Conservation (phyloP, 35 echinoderm and acorn worm genomes). For the Eucidaris tribuloides region DNA sequence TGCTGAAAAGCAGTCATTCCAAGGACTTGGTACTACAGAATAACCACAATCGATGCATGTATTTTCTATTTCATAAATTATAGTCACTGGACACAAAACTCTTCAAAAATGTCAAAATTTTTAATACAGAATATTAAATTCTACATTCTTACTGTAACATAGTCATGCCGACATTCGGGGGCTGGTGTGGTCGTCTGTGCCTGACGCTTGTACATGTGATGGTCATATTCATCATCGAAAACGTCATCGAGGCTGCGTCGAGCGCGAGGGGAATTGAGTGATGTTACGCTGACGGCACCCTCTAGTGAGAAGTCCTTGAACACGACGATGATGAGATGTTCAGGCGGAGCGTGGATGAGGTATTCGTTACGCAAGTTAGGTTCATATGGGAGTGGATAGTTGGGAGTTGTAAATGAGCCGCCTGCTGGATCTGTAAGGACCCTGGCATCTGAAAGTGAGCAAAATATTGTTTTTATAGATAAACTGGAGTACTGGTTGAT, state of each 20-base stretch:
- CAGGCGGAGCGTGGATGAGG: slow-evolving; percentile 36
- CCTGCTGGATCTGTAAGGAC: not conserved
- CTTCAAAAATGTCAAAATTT: no score
- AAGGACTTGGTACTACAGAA: not conserved
- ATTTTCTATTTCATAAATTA: no score
- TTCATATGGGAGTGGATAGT: slow-evolving; percentile 35
- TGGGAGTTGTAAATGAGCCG: slow-evolving; percentile 34
- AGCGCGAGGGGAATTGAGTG: not conserved
- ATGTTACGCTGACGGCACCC: not conserved
- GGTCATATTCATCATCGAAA: not conserved
- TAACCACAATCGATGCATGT: not conserved
- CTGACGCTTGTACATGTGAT: slow-evolving; percentile 39
- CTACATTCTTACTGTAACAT: slow-evolving; percentile 11
- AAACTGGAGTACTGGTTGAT: no score
- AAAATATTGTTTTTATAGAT: no score
- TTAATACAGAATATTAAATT: no score
- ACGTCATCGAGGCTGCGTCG: not conserved
- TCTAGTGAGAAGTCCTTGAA: slow-evolving; percentile 33
- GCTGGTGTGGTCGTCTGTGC: not conserved
- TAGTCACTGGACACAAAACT: no score
- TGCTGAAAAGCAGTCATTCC: no score
- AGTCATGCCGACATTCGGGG: slow-evolving; percentile 38
- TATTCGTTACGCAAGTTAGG: not conserved
- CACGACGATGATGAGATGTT: slow-evolving; percentile 28
- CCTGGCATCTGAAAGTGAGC: slow-evolving; percentile 18